Evolutionary conservation across 2,888 invertebrate genomes (phyloP).

Genomic region (Pollenia griseotomentosa): DNA sequence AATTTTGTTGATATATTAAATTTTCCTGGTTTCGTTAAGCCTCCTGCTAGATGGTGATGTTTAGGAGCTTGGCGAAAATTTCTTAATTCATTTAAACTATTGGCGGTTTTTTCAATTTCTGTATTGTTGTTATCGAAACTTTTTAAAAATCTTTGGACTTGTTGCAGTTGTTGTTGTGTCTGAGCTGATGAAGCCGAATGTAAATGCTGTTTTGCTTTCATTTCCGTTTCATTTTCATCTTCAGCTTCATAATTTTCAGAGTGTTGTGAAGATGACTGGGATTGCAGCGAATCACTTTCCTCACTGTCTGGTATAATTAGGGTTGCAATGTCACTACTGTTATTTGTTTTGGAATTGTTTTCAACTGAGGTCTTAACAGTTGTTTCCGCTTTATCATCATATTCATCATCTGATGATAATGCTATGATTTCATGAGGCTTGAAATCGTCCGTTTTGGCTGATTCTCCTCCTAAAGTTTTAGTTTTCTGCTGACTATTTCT

Average conservation of each 20-base stretch:
- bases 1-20: constrained; percentile 83
- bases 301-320: constrained; percentile 66
- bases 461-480: neutral
- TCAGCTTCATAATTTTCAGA: constrained; percentile 78
- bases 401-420: constrained; percentile 48
- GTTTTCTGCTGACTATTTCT: constrained; percentile 12
- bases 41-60: constrained; percentile 26
- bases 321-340: constrained; percentile 20
- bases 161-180: constrained; percentile 65
- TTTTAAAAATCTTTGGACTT: constrained; percentile 69
- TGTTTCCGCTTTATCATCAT: neutral
- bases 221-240: constrained; percentile 77
- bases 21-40: constrained; percentile 77
- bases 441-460: constrained; percentile 22
- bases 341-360: neutral
- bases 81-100: constrained; percentile 45
- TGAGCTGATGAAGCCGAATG: constrained; percentile 55
- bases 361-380: neutral
- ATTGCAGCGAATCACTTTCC: constrained; percentile 67
- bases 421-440: constrained; percentile 69
- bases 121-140: constrained; percentile 61
- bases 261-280: constrained; percentile 74
- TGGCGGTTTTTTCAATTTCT: constrained; percentile 50
- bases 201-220: constrained; percentile 63
- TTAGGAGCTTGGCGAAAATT: constrained; percentile 62